Base-by-base conservation (phyloP, 2,888 invertebrate genomes). In the Diachrysia chrysitis region DNA sequence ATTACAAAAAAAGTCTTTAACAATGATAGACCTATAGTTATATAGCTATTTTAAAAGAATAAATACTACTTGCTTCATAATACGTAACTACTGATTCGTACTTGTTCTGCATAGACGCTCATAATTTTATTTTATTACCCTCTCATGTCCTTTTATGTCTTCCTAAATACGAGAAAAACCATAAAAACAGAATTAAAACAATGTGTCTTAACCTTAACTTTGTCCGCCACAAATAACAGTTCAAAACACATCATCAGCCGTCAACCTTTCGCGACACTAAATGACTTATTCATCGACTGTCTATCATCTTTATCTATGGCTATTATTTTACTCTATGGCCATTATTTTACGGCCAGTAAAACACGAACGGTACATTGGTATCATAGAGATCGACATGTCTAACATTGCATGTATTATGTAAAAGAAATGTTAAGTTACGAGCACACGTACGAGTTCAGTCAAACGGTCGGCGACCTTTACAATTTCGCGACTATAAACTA, bases 381-480 rank as follows among this genome's bases (percentile, higher is more conserved):
- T 76, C 68, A 42, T 42, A n/a, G 42, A 42, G 42, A 42, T 42
- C n/a, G 42, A 16, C 0, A 0, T 42, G 42, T n/a, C n/a, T 65
- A 76, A 69, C 74, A 68, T 72, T 73, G 78, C 73, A 75, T 67
- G 69, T 71, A 79, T 89, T 89, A 88, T 84, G 85, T 87, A 88
- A 88, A 83, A 77, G 66, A 69, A 72, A 68, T 82, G 76, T 76
- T 81, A 75, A 80, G 84, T 87, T 86, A 87, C 85, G 87, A 84
- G 82, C 84, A 86, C 84, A 56, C 64, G 69, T 72, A 72, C 78
- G 75, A 70, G 69, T 80, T 73, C 77, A 75, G 74, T 71, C 81
- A 78, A 75, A 71, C 85, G 92, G 90, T 91, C 91, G 85, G 69
- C 69, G 89, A 92, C 87, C 92, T 86, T 87, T 73, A 82, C 85